A percentile compares a stretch with the other conserved stretches of the same genome.
phyloP scores from a whole-genome alignment of 2,888 invertebrate species.

The Brachyopa scutellaris region DNA sequence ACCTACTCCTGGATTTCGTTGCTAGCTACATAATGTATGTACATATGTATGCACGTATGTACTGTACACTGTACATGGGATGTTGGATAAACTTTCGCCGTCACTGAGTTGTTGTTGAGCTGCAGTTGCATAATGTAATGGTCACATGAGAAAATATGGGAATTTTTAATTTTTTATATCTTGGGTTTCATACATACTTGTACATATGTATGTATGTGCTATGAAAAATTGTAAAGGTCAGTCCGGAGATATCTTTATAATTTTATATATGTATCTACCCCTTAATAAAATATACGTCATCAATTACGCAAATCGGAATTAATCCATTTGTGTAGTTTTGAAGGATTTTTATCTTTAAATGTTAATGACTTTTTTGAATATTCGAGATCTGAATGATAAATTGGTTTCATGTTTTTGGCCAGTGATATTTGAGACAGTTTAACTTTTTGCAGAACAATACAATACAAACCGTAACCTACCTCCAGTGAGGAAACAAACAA shows the following conservation, averaged over 20 bases:
- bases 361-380: no score
- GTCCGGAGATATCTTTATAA: background rate
- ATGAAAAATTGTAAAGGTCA: constrained; percentile 14
- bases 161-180: constrained; percentile 28
- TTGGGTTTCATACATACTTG: background rate
- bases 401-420: no score
- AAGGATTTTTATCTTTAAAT: no score
- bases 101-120: constrained; percentile 43
- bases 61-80: background rate
- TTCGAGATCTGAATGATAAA: no score
- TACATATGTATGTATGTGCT: background rate
- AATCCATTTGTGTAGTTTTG: no score
- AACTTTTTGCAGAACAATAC: no score
- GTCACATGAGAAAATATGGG: constrained; percentile 47
- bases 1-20: constrained; percentile 5
- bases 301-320: background rate
- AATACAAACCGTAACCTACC: no score
- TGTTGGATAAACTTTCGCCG: constrained; percentile 49
- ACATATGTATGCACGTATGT: background rate
- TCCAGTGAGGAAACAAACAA: no score
- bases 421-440: no score
- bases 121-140: constrained; percentile 47
- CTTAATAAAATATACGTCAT: background rate
- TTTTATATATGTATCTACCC: background rate
- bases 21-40: background rate